Evolutionary conservation across 2,113 vertebrate genomes (phyloP).

Genomic region (Sebastes schlegelii): DNA sequence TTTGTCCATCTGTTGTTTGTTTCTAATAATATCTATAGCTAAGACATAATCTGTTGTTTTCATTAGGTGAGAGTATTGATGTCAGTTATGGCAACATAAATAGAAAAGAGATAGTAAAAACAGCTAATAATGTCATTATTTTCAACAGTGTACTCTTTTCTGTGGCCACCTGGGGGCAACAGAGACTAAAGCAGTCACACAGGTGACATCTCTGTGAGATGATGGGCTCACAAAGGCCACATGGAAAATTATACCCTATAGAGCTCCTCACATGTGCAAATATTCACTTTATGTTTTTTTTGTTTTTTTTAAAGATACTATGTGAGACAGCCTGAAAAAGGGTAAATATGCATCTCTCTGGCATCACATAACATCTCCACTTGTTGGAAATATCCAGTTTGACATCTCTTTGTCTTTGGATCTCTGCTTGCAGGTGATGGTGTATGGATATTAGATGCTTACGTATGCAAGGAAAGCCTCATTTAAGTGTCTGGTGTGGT

Average conservation of each 20-base stretch:
- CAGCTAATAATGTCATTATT: neutral
- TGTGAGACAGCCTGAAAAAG: neutral
- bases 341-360: neutral
- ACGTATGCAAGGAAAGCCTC: neutral
- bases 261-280: neutral
- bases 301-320: neutral
- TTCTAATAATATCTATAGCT: neutral
- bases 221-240: conserved; percentile 2
- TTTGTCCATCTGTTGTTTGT: too few relatives aligned
- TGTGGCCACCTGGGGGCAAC: conserved; percentile 47
- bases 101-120: neutral
- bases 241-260: neutral
- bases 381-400: neutral
- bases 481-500: neutral
- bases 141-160: neutral
- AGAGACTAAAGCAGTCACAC: conserved; percentile 37
- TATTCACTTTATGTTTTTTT: neutral
- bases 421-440: neutral
- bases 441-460: neutral
- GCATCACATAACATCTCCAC: neutral
- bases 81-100: too few relatives aligned
- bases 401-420: neutral
- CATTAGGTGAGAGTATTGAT: neutral
- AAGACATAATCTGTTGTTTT: neutral
- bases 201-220: neutral